A percentile compares a stretch with the other conserved stretches of the same genome.
Evolutionary conservation across 2,113 vertebrate species (phyloP).

Genomic region (Ceyx melanurus): DNA sequence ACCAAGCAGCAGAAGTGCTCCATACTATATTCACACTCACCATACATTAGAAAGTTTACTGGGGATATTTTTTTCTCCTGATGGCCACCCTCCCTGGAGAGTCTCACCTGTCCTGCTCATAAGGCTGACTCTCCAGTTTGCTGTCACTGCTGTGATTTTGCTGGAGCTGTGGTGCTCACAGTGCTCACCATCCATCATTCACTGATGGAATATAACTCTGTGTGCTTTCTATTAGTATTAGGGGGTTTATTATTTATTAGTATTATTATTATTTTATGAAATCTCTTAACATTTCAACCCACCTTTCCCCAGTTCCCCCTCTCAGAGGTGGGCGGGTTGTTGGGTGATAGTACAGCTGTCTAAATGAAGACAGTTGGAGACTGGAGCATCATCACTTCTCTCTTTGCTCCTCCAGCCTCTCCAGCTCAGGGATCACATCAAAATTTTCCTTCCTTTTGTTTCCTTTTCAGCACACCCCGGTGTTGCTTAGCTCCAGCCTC

Average conservation of each 20-base stretch:
- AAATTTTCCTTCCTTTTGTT: not conserved
- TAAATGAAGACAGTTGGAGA: not conserved
- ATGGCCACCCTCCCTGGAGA: not conserved
- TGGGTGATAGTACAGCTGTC: not conserved
- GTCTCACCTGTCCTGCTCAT: not conserved
- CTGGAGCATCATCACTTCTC: not conserved
- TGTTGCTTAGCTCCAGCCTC: conserved; percentile 91
- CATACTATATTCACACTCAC: not conserved
- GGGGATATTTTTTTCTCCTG: not conserved
- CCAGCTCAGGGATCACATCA: fast-evolving
- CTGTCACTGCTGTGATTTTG: too few relatives aligned
- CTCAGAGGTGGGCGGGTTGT: not conserved
- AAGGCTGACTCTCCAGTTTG: too few relatives aligned
- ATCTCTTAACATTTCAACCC: not conserved
- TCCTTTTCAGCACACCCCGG: conserved; percentile 20
- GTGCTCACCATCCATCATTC: not conserved
- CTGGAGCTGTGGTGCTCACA: not conserved
- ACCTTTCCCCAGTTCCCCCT: not conserved
- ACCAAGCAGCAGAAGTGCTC: not conserved
- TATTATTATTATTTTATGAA: not conserved
- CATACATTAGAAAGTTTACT: not conserved
- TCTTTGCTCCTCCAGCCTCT: not conserved
- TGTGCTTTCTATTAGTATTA: not conserved
- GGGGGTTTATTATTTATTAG: not conserved
- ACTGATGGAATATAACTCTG: not conserved